Percentiles rank a stretch among this genome's conserved stretches.
These are phyloP conservation scores for Eurytoma adleriae DNA, from an alignment of 2,888 invertebrate species.

Conservation along the genomic window DNA sequence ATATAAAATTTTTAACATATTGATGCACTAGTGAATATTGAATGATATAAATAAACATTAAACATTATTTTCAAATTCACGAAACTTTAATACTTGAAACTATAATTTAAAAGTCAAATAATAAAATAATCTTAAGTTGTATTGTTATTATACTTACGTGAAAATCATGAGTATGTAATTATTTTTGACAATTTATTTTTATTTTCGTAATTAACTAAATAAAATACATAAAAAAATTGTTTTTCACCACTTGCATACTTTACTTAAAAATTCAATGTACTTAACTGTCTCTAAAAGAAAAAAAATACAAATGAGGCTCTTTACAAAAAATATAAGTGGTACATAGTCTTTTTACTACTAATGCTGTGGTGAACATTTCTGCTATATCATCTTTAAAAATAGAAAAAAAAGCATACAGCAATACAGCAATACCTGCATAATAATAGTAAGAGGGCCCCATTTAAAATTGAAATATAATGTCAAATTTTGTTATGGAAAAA, in stretches of 20 bases:
- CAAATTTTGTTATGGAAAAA: too few species aligned
- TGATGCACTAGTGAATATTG: too few species aligned
- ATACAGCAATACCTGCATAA: constrained; percentile 17
- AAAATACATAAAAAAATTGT: not conserved
- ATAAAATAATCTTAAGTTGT: too few species aligned
- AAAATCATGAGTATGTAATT: not conserved
- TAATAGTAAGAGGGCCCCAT: not conserved
- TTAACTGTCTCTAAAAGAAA: not conserved
- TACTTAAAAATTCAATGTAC: constrained; percentile 18
- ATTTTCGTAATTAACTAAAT: not conserved
- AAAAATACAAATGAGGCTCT: constrained; percentile 15
- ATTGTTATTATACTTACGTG: not conserved
- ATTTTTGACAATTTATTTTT: constrained; percentile 1
- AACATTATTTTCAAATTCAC: not conserved
- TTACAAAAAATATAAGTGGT: constrained; percentile 8
- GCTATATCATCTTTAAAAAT: constrained; percentile 47
- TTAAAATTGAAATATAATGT: too few species aligned
- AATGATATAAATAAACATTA: too few species aligned
- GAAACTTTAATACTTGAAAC: not conserved
- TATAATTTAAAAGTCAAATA: too few species aligned
- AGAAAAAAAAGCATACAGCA: constrained; percentile 31
- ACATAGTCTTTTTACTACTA: constrained; percentile 16
- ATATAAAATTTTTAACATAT: not conserved
- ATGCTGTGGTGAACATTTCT: constrained; percentile 30
- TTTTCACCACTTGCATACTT: constrained; percentile 16